Conservation (phyloP, 2,797 vertebrate genomes). For the Ibycter americanus region DNA sequence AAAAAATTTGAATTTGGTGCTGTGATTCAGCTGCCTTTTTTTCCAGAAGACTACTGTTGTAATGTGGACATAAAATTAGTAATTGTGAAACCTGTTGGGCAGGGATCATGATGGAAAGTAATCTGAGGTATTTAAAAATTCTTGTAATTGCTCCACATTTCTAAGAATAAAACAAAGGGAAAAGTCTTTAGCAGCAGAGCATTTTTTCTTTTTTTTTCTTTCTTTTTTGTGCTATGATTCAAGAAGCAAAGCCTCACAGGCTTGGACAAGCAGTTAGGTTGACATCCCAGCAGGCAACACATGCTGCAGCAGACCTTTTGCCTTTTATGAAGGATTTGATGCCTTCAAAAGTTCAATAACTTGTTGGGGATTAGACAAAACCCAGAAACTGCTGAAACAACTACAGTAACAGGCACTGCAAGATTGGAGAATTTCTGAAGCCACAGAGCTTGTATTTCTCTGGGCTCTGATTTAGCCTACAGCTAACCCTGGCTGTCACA, state of each 20-base stretch:
- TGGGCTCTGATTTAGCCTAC: not conserved
- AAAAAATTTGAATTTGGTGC: not conserved
- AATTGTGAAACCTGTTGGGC: not conserved
- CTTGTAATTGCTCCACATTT: not conserved
- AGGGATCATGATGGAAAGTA: not conserved
- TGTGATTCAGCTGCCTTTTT: not conserved
- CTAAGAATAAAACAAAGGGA: not conserved
- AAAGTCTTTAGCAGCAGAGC: not conserved
- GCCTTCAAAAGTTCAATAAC: not conserved
- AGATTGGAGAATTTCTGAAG: not conserved
- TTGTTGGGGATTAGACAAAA: not conserved
- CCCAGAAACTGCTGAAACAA: not conserved
- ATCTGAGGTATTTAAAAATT: not conserved
- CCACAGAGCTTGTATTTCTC: not conserved
- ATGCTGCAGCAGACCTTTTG: not conserved
- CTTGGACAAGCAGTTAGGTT: not conserved
- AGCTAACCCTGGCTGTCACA: conserved; percentile 8
- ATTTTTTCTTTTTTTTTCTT: not conserved
- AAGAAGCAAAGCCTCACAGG: not conserved
- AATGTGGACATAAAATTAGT: not conserved
- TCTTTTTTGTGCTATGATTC: not conserved
- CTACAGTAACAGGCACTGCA: not conserved
- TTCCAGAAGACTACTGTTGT: not conserved
- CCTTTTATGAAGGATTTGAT: not conserved
- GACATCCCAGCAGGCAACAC: not conserved